Conservation (phyloP, 2,113 vertebrate genomes). For the Indri indri region DNA sequence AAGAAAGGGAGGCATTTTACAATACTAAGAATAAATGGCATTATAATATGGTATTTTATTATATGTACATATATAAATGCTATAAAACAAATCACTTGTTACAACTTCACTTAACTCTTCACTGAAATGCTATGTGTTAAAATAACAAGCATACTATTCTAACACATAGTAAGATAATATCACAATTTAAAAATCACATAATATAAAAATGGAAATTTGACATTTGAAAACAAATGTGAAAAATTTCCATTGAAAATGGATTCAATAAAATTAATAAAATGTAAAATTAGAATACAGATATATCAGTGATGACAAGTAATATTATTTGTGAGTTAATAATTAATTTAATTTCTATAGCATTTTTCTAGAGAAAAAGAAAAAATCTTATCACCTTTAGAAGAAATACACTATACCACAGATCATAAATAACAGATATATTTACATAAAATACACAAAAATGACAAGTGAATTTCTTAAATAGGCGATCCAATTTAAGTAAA, state of each 20-base stretch:
- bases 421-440: neutral
- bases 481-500: constrained; percentile 16
- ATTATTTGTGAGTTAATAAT: constrained; percentile 42
- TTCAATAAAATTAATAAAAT: constrained; percentile 48
- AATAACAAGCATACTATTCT: constrained; percentile 22
- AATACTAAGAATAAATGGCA: neutral
- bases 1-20: neutral
- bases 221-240: constrained; percentile 47
- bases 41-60: neutral
- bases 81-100: constrained; percentile 50
- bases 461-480: constrained; percentile 30
- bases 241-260: constrained; percentile 25
- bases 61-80: neutral
- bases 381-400: neutral
- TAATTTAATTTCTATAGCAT: constrained; percentile 10
- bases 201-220: constrained; percentile 29
- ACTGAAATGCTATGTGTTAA: neutral
- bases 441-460: constrained; percentile 17
- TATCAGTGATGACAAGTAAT: neutral
- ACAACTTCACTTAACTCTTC: neutral
- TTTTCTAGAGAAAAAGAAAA: neutral
- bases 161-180: constrained; percentile 44
- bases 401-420: constrained; percentile 2
- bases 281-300: constrained; percentile 5
- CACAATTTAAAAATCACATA: constrained; percentile 52